Evolutionary conservation across 2,797 vertebrate genomes (phyloP).

Genomic region (Coreius guichenoti): DNA sequence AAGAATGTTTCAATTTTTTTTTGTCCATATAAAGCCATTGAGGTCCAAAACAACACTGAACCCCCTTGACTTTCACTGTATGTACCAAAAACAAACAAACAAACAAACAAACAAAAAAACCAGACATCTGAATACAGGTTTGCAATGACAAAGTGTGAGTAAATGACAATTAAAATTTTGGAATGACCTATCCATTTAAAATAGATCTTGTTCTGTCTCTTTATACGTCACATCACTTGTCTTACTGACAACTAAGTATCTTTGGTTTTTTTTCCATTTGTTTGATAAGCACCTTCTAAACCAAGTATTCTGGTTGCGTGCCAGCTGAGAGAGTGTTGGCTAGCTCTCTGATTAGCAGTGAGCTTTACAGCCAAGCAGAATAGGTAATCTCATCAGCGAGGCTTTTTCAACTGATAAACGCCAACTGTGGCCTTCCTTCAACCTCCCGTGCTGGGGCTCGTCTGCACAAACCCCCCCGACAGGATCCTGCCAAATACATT

Average conservation of each 20-base stretch:
- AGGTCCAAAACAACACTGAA: no score
- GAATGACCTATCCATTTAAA: no score
- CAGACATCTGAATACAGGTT: no score
- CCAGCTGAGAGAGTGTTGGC: constrained; percentile 75
- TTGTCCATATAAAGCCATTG: no score
- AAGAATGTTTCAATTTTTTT: neutral
- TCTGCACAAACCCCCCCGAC: constrained; percentile 65
- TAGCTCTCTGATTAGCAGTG: constrained; percentile 85
- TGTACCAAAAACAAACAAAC: no score
- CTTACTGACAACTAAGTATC: constrained; percentile 69
- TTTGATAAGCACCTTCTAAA: constrained; percentile 75
- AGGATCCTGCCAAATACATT: constrained; percentile 66
- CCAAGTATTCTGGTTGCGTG: constrained; percentile 48
- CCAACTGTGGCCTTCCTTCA: constrained; percentile 68
- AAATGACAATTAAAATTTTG: no score
- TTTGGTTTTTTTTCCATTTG: constrained; percentile 66
- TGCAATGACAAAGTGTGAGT: no score
- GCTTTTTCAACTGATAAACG: constrained; percentile 85
- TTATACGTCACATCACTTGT: no score
- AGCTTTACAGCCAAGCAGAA: constrained; percentile 87
- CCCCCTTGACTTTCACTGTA: no score
- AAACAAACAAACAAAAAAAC: no score
- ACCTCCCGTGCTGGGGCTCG: constrained; percentile 59
- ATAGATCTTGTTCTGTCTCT: no score
- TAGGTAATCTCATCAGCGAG: constrained; percentile 86